Percentiles rank a stretch among this genome's conserved stretches.
Conservation (phyloP, 2,888 invertebrate genomes). For the Oscheius sp. region DNA sequence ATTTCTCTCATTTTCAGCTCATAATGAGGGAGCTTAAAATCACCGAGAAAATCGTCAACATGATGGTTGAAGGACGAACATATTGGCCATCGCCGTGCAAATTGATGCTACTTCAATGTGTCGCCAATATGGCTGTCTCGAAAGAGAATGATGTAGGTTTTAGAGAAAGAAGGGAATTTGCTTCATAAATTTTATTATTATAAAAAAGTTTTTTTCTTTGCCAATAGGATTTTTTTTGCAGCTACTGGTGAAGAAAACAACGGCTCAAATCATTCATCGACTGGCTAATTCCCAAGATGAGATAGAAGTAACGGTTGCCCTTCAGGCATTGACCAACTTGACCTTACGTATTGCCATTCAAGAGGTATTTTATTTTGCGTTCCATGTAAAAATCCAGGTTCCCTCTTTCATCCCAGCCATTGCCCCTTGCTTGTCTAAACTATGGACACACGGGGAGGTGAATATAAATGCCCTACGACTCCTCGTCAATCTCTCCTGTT, state of each 20-base stretch:
- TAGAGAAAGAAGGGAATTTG: too few species aligned
- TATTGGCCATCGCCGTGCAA: slow-evolving; percentile 60
- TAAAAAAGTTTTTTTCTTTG: not conserved
- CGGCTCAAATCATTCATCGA: slow-evolving; percentile 38
- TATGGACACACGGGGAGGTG: slow-evolving; percentile 64
- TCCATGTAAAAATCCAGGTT: slow-evolving; percentile 34
- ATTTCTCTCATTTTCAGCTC: slow-evolving; percentile 47
- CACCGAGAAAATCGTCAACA: slow-evolving; percentile 57
- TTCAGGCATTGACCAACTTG: slow-evolving; percentile 66
- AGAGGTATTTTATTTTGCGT: slow-evolving; percentile 34
- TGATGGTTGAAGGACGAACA: slow-evolving; percentile 44
- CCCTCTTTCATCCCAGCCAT: slow-evolving; percentile 55
- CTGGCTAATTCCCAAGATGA: slow-evolving; percentile 55
- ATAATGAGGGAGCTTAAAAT: slow-evolving; percentile 57
- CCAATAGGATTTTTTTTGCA: not conserved
- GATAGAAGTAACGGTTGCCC: slow-evolving; percentile 62
- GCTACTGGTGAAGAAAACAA: slow-evolving; percentile 11
- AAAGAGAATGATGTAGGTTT: slow-evolving; percentile 43
- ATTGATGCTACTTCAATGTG: slow-evolving; percentile 65
- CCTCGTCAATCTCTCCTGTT: slow-evolving; percentile 76
- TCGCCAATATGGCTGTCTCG: slow-evolving; percentile 63
- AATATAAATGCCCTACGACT: slow-evolving; percentile 73
- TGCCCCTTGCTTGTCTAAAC: slow-evolving; percentile 50
- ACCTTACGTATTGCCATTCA: slow-evolving; percentile 56
- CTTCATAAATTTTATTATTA: not conserved